A percentile compares a stretch with the other conserved stretches of the same genome.
Evolutionary conservation across 2,113 vertebrate species (phyloP).

Genomic region (Carassius auratus): DNA sequence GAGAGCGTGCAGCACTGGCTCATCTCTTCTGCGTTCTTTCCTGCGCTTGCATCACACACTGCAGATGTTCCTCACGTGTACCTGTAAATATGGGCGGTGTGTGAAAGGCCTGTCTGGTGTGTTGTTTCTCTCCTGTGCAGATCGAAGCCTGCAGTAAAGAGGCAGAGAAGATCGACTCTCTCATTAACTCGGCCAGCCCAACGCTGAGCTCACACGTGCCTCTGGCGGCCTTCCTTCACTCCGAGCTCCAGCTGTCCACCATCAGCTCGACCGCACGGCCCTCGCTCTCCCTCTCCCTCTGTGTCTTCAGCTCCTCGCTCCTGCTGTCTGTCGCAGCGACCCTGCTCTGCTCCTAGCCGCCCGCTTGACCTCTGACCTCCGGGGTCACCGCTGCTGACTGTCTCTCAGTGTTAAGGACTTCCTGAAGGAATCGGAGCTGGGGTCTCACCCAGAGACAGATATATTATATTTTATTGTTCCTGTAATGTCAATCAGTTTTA

Average conservation of each 20-base stretch:
- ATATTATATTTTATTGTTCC: conserved; percentile 1
- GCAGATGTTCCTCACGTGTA: no score
- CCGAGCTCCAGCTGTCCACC: conserved; percentile 84
- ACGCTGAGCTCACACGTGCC: conserved; percentile 90
- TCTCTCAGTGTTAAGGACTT: not conserved
- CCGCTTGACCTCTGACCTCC: conserved; percentile 45
- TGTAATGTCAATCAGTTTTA: not conserved
- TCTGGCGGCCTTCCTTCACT: conserved; percentile 88
- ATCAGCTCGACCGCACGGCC: conserved; percentile 73
- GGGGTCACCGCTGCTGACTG: no score
- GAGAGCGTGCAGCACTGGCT: no score
- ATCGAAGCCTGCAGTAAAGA: conserved; percentile 98
- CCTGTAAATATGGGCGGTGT: not conserved
- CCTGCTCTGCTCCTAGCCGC: not conserved
- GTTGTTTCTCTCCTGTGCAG: conserved; percentile 67
- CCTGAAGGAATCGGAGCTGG: not conserved
- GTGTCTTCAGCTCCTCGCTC: conserved; percentile 58
- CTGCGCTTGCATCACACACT: no score
- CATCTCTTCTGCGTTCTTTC: no score
- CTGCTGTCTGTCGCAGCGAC: not conserved
- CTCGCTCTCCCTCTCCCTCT: conserved; percentile 62
- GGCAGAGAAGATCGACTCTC: conserved; percentile 95
- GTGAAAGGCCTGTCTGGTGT: conserved; percentile 20
- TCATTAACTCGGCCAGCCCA: conserved; percentile 95
- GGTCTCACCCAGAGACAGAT: not conserved